Evolutionary conservation across 2,797 vertebrate species (phyloP).

Genomic region (Garrulus glandarius): DNA sequence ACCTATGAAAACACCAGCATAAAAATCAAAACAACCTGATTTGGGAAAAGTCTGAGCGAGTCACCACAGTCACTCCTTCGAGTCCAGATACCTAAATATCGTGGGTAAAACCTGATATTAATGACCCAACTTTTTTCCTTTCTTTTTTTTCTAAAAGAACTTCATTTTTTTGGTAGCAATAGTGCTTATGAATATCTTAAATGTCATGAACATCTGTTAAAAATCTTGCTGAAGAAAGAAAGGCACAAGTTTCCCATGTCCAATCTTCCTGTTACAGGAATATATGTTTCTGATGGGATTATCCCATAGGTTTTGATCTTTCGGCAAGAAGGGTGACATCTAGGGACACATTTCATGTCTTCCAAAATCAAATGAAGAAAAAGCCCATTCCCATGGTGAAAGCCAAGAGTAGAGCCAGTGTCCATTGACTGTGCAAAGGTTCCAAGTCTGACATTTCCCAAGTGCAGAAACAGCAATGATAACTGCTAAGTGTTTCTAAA

Average conservation of each 20-base stretch:
- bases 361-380: background rate
- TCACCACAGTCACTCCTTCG: background rate
- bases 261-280: background rate
- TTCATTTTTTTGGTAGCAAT: background rate
- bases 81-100: background rate
- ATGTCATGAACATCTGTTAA: background rate
- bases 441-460: background rate
- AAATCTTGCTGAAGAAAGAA: background rate
- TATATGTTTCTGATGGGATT: background rate
- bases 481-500: background rate
- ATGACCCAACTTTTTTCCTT: rapidly evolving
- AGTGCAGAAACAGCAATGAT: background rate
- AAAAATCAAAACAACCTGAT: background rate
- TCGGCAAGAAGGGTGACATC: background rate
- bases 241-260: background rate
- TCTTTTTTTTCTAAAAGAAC: background rate
- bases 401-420: background rate
- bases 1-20: background rate
- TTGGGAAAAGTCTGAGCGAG: background rate
- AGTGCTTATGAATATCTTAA: background rate
- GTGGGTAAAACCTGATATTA: background rate
- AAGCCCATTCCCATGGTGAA: background rate
- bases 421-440: background rate
- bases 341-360: background rate
- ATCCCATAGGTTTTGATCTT: background rate